phyloP scores from a whole-genome alignment of 2,113 vertebrate species.

The Heliornis fulica region DNA sequence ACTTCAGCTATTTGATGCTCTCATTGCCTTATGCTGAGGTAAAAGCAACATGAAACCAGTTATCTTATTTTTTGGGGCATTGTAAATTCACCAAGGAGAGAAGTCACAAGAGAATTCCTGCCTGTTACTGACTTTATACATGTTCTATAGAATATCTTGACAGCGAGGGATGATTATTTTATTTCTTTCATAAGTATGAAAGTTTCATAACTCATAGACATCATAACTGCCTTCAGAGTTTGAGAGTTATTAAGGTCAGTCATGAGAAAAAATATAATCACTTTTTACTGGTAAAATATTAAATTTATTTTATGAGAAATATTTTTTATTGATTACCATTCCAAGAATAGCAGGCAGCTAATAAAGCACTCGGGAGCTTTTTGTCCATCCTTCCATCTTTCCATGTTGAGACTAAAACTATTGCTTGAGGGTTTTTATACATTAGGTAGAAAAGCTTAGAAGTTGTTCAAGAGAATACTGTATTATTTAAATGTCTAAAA shows the following conservation, averaged over 20 bases:
- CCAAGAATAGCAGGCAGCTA: constrained; percentile 17
- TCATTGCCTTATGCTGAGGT: not conserved
- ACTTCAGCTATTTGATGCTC: not conserved
- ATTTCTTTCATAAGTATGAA: constrained; percentile 28
- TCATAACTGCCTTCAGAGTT: not conserved
- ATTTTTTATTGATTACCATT: constrained; percentile 43
- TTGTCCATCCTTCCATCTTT: not conserved
- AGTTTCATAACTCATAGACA: constrained; percentile 36
- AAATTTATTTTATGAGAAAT: constrained; percentile 53
- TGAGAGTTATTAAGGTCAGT: constrained; percentile 38
- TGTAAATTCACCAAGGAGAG: not conserved
- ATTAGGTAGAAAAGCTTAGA: not conserved
- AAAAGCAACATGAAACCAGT: not conserved
- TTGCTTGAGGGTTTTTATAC: not conserved
- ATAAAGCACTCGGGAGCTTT: constrained; percentile 4
- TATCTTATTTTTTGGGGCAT: not conserved
- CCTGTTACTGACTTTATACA: not conserved
- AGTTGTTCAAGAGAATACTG: not conserved
- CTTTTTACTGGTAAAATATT: constrained; percentile 57
- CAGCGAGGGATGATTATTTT: constrained; percentile 8
- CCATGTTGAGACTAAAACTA: not conserved
- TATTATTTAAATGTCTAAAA: not conserved
- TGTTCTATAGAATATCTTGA: not conserved
- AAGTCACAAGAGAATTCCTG: not conserved
- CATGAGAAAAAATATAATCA: not conserved